Percentiles rank a stretch among this genome's conserved stretches.
Conservation (phyloP, 2,888 invertebrate genomes). For the Yponomeuta cagnagella region DNA sequence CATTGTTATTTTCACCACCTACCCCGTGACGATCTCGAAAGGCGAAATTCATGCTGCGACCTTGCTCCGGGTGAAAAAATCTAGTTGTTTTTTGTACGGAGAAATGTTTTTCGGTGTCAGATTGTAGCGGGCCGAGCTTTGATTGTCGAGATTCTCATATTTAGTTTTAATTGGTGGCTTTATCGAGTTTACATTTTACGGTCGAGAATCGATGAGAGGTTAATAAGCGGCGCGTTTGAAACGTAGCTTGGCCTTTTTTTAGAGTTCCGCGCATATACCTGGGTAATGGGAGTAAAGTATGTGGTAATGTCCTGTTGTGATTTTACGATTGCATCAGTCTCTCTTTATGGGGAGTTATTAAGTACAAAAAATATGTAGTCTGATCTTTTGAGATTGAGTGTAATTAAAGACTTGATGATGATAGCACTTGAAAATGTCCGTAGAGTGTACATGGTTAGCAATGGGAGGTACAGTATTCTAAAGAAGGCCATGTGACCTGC, state of each 20-base stretch:
- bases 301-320: neutral
- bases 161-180: constrained; percentile 77
- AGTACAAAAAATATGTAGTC: neutral
- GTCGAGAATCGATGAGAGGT: constrained; percentile 73
- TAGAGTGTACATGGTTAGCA: neutral
- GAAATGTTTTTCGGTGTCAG: constrained; percentile 68
- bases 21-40: constrained; percentile 58
- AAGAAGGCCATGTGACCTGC: constrained; percentile 33
- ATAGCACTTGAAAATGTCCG: neutral
- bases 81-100: constrained; percentile 47
- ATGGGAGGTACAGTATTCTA: neutral
- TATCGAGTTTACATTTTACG: constrained; percentile 77
- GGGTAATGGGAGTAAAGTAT: neutral
- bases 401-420: neutral
- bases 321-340: neutral
- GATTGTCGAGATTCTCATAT: constrained; percentile 74
- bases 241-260: constrained; percentile 63
- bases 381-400: neutral
- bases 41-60: constrained; percentile 73
- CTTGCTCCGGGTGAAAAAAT: constrained; percentile 66
- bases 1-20: constrained; percentile 73
- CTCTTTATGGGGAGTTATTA: neutral
- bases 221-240: constrained; percentile 75
- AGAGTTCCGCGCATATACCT: constrained; percentile 45
- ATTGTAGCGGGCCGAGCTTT: constrained; percentile 71